Conservation (phyloP, 2,797 vertebrate genomes). For the Cuculus canorus region DNA sequence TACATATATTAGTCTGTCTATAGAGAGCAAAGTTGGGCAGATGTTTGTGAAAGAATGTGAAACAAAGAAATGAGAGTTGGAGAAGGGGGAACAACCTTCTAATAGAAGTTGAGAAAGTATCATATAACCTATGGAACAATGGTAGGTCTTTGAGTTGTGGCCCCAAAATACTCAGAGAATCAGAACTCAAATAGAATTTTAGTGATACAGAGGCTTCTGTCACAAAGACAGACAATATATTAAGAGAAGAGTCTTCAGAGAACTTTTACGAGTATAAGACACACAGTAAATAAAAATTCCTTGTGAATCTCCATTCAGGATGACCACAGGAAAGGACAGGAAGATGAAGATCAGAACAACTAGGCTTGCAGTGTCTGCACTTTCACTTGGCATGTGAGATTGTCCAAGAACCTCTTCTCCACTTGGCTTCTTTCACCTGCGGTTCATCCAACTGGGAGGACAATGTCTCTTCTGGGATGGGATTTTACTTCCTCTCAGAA, state of each 20-base stretch:
- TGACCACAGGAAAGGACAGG: not conserved
- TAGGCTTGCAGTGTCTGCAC: not conserved
- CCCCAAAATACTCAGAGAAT: not conserved
- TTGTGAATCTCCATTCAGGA: not conserved
- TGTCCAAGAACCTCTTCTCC: not conserved
- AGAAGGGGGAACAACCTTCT: not conserved
- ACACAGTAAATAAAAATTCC: not conserved
- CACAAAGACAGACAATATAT: not conserved
- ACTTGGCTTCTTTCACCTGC: rapidly evolving
- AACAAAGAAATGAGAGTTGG: not conserved
- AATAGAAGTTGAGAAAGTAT: not conserved
- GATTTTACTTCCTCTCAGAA: not conserved
- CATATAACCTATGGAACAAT: too few relatives aligned
- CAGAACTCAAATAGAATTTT: not conserved
- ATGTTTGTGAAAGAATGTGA: not conserved
- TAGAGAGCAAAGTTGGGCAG: not conserved
- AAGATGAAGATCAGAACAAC: not conserved
- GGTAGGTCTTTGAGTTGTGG: too few relatives aligned
- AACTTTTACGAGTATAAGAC: not conserved
- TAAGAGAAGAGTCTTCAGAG: not conserved
- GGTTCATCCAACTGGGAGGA: not conserved
- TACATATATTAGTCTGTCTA: not conserved
- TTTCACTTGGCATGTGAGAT: not conserved
- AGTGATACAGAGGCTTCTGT: not conserved
- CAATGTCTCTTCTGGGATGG: rapidly evolving